Evolutionary conservation across 23 tunicate genomes (phyloP).

Genomic region (Trididemnum clinides): DNA sequence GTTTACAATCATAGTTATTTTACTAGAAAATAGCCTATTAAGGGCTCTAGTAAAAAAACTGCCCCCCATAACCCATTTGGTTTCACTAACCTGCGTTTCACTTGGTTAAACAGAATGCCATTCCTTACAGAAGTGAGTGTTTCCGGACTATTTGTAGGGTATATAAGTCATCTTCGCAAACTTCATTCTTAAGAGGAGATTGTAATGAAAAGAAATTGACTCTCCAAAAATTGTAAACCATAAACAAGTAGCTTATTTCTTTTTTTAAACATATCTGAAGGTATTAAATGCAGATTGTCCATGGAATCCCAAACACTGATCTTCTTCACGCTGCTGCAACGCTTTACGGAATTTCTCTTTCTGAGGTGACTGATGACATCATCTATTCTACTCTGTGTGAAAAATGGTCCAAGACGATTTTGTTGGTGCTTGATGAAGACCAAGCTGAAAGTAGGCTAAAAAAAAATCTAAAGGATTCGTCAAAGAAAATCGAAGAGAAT

Average conservation of each 20-base stretch:
- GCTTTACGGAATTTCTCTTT: conserved; percentile 62
- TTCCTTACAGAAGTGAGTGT: too few species aligned
- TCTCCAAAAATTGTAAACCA: too few species aligned
- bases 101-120: too few species aligned
- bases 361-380: conserved; percentile 87
- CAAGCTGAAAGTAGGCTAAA: conserved; percentile 39
- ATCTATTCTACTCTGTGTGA: conserved; percentile 71
- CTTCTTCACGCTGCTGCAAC: conserved; percentile 74
- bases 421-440: conserved; percentile 53
- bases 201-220: too few species aligned
- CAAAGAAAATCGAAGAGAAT: not conserved
- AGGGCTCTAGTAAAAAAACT: too few species aligned
- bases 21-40: too few species aligned
- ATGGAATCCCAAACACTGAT: conserved; percentile 61
- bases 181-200: not conserved
- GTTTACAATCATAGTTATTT: too few species aligned
- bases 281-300: conserved; percentile 3
- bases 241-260: not conserved
- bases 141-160: too few species aligned
- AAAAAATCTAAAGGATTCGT: not conserved
- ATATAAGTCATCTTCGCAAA: too few species aligned
- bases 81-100: too few species aligned
- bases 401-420: conserved; percentile 72
- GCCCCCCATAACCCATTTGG: too few species aligned
- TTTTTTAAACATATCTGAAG: not conserved